Percentiles rank a stretch among this genome's conserved stretches.
Conservation (phyloP, 2,113 vertebrate species). For the Lophotis ruficrista region DNA sequence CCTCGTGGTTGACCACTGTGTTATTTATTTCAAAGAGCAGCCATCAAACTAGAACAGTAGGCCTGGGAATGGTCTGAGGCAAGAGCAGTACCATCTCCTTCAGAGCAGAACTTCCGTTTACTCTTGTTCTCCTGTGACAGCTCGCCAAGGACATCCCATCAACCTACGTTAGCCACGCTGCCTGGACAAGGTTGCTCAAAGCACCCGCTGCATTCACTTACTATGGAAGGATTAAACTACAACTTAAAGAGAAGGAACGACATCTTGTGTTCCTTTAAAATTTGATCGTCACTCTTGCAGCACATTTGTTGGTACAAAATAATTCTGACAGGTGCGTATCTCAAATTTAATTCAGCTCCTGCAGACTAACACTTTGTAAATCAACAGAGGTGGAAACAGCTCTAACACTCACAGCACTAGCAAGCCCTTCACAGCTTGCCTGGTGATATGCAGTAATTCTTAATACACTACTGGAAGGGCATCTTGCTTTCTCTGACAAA, state of each 20-base stretch:
- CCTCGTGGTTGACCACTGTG: neutral
- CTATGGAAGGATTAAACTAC: neutral
- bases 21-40: neutral
- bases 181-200: neutral
- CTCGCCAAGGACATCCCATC: accelerated
- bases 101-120: neutral
- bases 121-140: neutral
- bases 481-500: neutral
- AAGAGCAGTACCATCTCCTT: neutral
- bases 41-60: neutral
- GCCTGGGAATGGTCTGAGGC: neutral
- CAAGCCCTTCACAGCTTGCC: neutral
- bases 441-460: neutral
- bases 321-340: neutral
- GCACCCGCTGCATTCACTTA: neutral
- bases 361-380: neutral
- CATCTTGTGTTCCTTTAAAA: neutral
- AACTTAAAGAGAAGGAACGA: neutral
- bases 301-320: neutral
- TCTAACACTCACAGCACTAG: neutral
- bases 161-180: neutral
- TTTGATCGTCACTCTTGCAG: accelerated
- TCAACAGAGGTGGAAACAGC: neutral
- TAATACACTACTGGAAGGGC: neutral
- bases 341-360: neutral